Evolutionary conservation across 2,797 vertebrate genomes (phyloP), one percentile per base, ranked within the genome.

Genomic region (Garrulus glandarius): DNA sequence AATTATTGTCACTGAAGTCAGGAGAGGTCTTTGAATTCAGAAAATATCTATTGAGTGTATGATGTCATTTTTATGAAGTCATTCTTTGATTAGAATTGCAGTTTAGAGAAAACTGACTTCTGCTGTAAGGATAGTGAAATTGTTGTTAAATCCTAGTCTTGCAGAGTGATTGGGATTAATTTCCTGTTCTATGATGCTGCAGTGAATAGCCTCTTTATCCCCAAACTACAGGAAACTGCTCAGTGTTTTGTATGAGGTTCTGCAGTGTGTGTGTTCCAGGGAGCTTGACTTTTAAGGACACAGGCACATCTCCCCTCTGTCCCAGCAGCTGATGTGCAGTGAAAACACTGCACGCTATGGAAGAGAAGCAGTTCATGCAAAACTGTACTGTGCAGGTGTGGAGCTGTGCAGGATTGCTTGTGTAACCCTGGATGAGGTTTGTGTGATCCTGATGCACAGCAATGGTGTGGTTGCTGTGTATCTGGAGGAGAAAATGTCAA

Each of bases 171-270:
- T 49, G 2, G 68, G 84, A 89, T 92, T 83, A 44, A 83, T 86
- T 97, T 97, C 75, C 92, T 88, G 39, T 91, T 81, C 77, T 76
- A 1, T 71, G 70, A 49, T 53, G 70, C 41, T 80, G 60, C 71
- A 79, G n/a, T 95, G 91, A 97, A 96, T 85, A 34, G 65, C 60
- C 56, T 95, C 84, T 95, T 95, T 96, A 92, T 95, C 89, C 90
- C 37, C 52, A 90, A 92, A 80, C 85, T 89, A 43, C 41, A 91
- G 68, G 77, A 84, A 95, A 79, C 81, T 93, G 43, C 57, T 84
- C 83, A 76, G 39, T 67, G 44, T 84, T 82, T 79, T 67, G 39
- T 50, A 8, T 22, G 55, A 87, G 41, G 21, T 61, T 76, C 77
- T 94, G 41, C 75, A 52, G 46, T 46, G 74, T 55, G 47, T 71